These are phyloP conservation scores for Kradibia gibbosae DNA, from an alignment of 1,140 invertebrate species.

Conservation along the genomic window DNA sequence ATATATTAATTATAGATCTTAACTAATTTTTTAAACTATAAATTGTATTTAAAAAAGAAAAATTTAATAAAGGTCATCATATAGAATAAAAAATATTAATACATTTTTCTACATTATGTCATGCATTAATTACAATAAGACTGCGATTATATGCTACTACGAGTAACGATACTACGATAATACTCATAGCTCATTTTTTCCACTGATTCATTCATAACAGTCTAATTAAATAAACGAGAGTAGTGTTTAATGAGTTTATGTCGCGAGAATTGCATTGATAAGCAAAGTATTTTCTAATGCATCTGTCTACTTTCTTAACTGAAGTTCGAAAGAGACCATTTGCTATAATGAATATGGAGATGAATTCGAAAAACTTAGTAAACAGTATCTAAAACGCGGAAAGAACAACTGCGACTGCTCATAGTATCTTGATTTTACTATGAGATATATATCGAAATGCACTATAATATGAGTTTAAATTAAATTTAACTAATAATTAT, in stretches of 20 bases:
- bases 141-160: too few species aligned
- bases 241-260: neutral
- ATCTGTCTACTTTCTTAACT: neutral
- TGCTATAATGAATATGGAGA: conserved; percentile 7
- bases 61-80: too few species aligned
- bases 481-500: too few species aligned
- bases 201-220: too few species aligned
- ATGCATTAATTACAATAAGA: too few species aligned
- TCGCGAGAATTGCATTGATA: neutral
- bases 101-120: too few species aligned
- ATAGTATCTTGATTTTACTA: neutral
- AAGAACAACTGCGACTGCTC: neutral
- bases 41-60: too few species aligned
- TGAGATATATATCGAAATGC: neutral
- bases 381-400: neutral
- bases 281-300: neutral
- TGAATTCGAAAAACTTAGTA: neutral
- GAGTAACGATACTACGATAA: too few species aligned
- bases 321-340: neutral
- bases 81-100: too few species aligned
- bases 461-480: neutral
- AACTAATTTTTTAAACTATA: too few species aligned
- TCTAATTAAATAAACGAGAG: neutral
- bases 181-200: too few species aligned
- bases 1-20: too few species aligned